A percentile compares a stretch with the other conserved stretches of the same genome.
These are phyloP conservation scores for Anthopleura xanthogrammica DNA, from an alignment of 92 coral and sea anemone species.

Conservation along the genomic window DNA sequence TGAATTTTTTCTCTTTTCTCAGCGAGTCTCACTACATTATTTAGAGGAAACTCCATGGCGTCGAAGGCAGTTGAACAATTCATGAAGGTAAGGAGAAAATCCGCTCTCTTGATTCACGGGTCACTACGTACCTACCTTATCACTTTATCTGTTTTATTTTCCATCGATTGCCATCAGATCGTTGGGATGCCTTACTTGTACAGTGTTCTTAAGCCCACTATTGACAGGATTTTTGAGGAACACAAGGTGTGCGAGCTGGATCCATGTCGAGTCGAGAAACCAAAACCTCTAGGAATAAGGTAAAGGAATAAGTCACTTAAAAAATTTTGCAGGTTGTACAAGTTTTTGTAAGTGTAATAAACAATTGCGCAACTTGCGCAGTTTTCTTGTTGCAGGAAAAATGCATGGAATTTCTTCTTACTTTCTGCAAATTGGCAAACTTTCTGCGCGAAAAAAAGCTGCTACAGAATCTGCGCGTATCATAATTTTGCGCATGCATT, in stretches of 20 bases:
- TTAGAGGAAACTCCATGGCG: slow-evolving; percentile 92
- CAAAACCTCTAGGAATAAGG: slow-evolving; percentile 60
- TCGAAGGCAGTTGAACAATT: slow-evolving; percentile 91
- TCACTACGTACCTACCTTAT: too few relatives aligned
- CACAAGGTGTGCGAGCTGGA: slow-evolving; percentile 87
- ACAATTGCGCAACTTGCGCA: too few relatives aligned
- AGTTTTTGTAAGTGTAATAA: too few relatives aligned
- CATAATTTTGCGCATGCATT: too few relatives aligned
- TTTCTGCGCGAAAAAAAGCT: too few relatives aligned
- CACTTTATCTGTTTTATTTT: neutral
- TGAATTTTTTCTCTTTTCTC: slow-evolving; percentile 3
- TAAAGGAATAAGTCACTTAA: neutral
- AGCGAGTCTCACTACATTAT: slow-evolving; percentile 78
- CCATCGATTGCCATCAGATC: slow-evolving; percentile 39
- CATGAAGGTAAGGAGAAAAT: slow-evolving; percentile 62
- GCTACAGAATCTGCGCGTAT: too few relatives aligned
- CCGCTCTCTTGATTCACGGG: too few relatives aligned
- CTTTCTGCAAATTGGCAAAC: too few relatives aligned
- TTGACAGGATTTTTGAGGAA: slow-evolving; percentile 91
- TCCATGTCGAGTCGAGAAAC: slow-evolving; percentile 64
- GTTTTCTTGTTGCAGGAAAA: too few relatives aligned
- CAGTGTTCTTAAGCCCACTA: slow-evolving; percentile 80
- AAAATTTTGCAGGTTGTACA: too few relatives aligned
- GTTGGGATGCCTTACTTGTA: slow-evolving; percentile 91
- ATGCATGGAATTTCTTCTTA: too few relatives aligned